These are phyloP conservation scores for Sebastes trivittatus DNA, from an alignment of 2,797 vertebrate species.

Conservation along the genomic window DNA sequence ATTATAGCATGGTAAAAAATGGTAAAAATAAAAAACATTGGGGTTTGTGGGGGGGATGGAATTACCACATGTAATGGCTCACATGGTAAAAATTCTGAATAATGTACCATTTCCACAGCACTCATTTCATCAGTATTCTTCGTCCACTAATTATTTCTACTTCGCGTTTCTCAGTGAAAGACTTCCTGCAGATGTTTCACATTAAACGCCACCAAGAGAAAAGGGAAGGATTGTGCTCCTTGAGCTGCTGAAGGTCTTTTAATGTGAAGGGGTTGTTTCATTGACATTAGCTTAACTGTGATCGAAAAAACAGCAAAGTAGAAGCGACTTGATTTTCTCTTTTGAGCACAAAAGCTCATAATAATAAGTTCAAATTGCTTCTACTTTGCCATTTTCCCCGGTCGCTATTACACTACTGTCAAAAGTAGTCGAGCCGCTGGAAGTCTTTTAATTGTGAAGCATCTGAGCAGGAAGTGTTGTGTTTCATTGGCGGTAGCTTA, in stretches of 20 bases:
- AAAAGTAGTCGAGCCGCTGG: neutral
- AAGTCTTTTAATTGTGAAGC: constrained; percentile 18
- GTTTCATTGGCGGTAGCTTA: neutral
- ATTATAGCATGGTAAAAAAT: neutral
- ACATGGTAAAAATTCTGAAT: neutral
- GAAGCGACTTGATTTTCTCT: neutral
- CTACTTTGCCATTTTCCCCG: neutral
- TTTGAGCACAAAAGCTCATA: neutral
- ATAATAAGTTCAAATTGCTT: neutral
- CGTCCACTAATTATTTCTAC: neutral
- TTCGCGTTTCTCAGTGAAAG: neutral
- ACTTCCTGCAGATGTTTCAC: neutral
- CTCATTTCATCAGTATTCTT: neutral
- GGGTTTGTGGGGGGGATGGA: neutral
- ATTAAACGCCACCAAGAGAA: neutral
- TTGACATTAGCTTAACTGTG: neutral
- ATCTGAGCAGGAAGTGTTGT: neutral
- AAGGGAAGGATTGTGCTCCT: neutral
- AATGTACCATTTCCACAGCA: neutral
- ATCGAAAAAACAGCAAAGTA: neutral
- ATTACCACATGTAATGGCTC: neutral
- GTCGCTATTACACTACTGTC: neutral
- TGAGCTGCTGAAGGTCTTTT: neutral
- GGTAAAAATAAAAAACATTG: neutral
- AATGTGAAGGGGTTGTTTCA: neutral